Conservation (phyloP, 2,113 vertebrate species). For the Pomatostomus ruficeps region DNA sequence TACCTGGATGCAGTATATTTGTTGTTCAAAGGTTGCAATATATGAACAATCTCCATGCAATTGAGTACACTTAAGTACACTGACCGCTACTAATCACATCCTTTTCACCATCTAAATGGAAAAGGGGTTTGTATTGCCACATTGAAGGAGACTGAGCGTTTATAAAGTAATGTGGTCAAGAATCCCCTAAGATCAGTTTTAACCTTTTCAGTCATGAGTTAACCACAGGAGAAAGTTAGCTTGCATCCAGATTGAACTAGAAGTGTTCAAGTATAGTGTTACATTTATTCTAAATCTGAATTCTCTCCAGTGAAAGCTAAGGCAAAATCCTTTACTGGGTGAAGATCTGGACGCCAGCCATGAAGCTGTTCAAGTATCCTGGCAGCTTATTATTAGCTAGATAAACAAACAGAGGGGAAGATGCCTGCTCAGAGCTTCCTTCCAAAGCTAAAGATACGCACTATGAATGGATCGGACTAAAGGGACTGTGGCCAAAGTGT, state of each 20-base stretch:
- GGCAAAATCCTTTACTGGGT: not conserved
- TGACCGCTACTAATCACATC: not conserved
- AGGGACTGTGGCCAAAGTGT: not conserved
- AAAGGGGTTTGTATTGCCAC: not conserved
- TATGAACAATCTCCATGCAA: not conserved
- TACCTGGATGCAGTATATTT: not conserved
- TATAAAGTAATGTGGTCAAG: not conserved
- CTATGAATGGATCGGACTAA: slow-evolving; percentile 16
- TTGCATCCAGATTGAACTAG: not conserved
- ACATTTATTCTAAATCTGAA: not conserved
- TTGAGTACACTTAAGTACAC: not conserved
- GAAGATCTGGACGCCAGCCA: slow-evolving; percentile 17
- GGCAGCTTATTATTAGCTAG: slow-evolving; percentile 50
- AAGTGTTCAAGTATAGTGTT: not conserved
- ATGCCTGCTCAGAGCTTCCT: slow-evolving; percentile 13
- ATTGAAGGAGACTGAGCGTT: not conserved
- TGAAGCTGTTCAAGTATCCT: not conserved
- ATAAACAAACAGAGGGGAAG: slow-evolving; percentile 44
- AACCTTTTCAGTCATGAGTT: not conserved
- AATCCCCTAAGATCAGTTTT: not conserved
- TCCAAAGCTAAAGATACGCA: slow-evolving; percentile 21
- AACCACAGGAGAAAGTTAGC: not conserved
- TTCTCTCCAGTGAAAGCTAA: not conserved
- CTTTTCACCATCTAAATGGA: not conserved
- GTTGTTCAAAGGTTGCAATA: not conserved